phyloP scores from a whole-genome alignment of 2,113 vertebrate species.

The Syngnathus scovelli region DNA sequence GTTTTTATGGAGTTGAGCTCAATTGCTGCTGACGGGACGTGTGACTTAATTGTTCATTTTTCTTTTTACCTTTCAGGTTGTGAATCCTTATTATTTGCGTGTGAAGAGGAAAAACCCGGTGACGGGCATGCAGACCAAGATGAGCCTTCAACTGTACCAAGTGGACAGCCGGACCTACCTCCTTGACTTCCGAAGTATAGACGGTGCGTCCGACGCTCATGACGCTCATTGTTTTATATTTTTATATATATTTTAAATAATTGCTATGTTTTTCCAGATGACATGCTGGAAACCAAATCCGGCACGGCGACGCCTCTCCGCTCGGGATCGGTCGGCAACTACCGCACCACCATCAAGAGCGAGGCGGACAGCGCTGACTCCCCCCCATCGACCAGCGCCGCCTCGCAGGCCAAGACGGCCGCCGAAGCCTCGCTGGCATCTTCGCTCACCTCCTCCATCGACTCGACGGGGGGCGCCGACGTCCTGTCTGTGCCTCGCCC shows the following conservation, averaged over 20 bases:
- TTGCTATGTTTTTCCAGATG: conserved; percentile 69
- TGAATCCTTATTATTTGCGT: conserved; percentile 93
- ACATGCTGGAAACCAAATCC: conserved; percentile 87
- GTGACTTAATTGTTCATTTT: neutral
- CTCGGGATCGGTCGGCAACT: conserved; percentile 88
- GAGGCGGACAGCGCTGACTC: conserved; percentile 77
- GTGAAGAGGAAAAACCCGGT: conserved; percentile 92
- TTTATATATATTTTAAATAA: no score
- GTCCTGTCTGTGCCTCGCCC: conserved; percentile 74
- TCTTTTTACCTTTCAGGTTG: conserved; percentile 71
- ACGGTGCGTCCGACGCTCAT: conserved; percentile 75
- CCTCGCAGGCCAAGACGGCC: conserved; percentile 65
- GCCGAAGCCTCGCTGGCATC: conserved; percentile 84
- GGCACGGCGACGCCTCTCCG: conserved; percentile 89
- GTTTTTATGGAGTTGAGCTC: no score
- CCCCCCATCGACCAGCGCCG: conserved; percentile 63
- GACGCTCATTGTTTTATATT: no score
- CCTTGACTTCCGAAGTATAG: conserved; percentile 96
- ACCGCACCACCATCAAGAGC: conserved; percentile 79
- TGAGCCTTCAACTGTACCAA: conserved; percentile 97
- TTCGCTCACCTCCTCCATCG: conserved; percentile 86
- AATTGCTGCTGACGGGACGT: neutral
- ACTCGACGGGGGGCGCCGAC: conserved; percentile 79
- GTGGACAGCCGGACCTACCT: conserved; percentile 98
- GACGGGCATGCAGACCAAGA: conserved; percentile 91